These are phyloP conservation scores for Acromyrmex echinatior DNA, from an alignment of 1,140 invertebrate species.

Conservation along the genomic window DNA sequence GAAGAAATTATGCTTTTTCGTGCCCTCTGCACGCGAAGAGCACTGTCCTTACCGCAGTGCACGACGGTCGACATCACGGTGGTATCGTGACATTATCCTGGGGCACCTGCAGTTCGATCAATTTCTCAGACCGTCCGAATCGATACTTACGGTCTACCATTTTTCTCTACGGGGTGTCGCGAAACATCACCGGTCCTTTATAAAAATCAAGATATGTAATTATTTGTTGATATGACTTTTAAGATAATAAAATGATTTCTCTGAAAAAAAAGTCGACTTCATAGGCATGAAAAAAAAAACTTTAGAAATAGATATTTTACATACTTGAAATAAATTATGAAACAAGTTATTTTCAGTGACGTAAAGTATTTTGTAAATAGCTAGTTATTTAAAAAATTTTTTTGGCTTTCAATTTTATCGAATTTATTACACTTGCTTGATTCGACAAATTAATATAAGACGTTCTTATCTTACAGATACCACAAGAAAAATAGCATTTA, in stretches of 20 bases:
- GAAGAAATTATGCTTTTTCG: not conserved
- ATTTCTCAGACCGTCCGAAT: constrained; percentile 76
- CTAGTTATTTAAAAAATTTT: not conserved
- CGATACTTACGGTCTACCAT: constrained; percentile 61
- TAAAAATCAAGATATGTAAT: not conserved
- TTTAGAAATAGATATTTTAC: not conserved
- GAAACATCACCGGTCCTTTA: not conserved
- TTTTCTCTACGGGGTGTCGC: constrained; percentile 63
- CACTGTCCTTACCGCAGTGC: constrained; percentile 64
- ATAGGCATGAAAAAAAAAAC: not conserved
- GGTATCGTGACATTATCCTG: constrained; percentile 71
- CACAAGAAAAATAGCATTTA: not conserved
- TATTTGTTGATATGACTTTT: not conserved
- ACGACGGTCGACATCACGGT: constrained; percentile 68
- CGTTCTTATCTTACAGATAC: not conserved
- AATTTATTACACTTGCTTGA: not conserved
- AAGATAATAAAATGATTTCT: not conserved
- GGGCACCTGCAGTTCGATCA: constrained; percentile 84
- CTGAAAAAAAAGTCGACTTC: not conserved
- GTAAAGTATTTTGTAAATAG: not conserved
- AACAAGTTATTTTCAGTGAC: not conserved
- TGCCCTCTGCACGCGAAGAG: constrained; percentile 8
- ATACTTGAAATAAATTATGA: not conserved
- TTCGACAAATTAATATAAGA: not conserved
- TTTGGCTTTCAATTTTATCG: not conserved